Conservation (phyloP, 2,797 vertebrate species). For the Eurystomus glaucurus region DNA sequence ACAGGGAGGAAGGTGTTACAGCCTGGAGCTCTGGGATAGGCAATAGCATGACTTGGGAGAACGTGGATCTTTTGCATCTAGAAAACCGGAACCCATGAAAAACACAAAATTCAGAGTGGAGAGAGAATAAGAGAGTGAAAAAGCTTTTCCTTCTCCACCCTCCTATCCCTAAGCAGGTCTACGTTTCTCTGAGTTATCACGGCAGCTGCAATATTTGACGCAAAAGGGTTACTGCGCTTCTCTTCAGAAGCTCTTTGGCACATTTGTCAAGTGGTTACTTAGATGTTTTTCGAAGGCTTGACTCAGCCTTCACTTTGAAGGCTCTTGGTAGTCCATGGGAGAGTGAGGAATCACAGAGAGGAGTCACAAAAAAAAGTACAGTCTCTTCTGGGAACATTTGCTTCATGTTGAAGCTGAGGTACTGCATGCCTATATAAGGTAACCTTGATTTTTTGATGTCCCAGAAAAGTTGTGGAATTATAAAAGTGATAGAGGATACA, state of each 20-base stretch:
- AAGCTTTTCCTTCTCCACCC: constrained; percentile 4
- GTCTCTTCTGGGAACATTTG: not conserved
- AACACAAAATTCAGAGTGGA: not conserved
- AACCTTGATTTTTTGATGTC: not conserved
- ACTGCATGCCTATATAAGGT: not conserved
- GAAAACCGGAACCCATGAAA: not conserved
- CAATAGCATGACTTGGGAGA: not conserved
- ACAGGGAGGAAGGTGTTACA: not conserved
- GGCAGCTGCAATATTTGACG: not conserved
- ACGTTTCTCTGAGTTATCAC: not conserved
- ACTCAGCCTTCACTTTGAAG: not conserved
- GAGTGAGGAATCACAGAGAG: not conserved
- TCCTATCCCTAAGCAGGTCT: not conserved
- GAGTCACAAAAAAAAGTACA: not conserved
- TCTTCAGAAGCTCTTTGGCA: not conserved
- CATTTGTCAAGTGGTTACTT: not conserved
- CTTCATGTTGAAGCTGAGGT: not conserved
- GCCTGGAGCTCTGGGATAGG: not conserved
- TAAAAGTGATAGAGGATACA: not conserved
- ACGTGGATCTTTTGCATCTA: not conserved
- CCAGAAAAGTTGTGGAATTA: not conserved
- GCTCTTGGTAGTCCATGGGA: not conserved
- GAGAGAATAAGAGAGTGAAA: not conserved
- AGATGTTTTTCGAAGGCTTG: not conserved
- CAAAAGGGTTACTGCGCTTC: not conserved